phyloP scores from a whole-genome alignment of 1,140 invertebrate species.

The Drosophila melanica region DNA sequence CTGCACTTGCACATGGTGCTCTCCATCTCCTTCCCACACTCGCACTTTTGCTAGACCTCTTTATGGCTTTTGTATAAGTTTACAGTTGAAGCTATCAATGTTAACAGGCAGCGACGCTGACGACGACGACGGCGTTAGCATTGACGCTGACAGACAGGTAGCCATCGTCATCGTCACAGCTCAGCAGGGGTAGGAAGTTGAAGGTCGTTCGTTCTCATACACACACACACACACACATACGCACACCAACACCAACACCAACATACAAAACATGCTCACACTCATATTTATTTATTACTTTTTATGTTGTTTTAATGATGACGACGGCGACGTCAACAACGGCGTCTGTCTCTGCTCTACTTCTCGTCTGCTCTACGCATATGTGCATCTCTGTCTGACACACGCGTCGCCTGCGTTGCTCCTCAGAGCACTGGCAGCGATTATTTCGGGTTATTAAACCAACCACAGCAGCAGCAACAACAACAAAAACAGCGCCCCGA shows the following conservation, averaged over 20 bases:
- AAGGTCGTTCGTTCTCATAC: constrained; percentile 78
- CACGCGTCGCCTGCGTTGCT: constrained; percentile 14
- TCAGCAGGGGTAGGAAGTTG: constrained; percentile 76
- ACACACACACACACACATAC: constrained; percentile 41
- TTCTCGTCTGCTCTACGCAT: constrained; percentile 43
- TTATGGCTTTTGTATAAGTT: constrained; percentile 58
- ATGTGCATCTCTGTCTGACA: constrained; percentile 66
- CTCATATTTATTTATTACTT: constrained; percentile 82
- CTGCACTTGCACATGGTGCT: constrained; percentile 25
- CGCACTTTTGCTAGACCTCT: constrained; percentile 34
- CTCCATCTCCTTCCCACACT: constrained; percentile 11
- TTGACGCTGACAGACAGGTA: constrained; percentile 62
- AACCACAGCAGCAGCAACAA: constrained; percentile 61
- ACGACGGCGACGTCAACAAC: constrained; percentile 46
- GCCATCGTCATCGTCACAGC: constrained; percentile 49
- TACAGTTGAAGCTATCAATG: constrained; percentile 79
- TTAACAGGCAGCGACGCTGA: constrained; percentile 52
- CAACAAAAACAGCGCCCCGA: constrained; percentile 32
- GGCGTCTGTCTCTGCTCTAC: constrained; percentile 55
- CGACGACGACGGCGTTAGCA: constrained; percentile 27
- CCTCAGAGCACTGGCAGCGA: constrained; percentile 43
- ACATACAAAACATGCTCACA: constrained; percentile 40
- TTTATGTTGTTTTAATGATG: constrained; percentile 82
- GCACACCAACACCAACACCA: constrained; percentile 18
- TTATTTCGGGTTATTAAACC: constrained; percentile 82